Conservation (phyloP, 2,797 vertebrate genomes). For the Apogon talboti region DNA sequence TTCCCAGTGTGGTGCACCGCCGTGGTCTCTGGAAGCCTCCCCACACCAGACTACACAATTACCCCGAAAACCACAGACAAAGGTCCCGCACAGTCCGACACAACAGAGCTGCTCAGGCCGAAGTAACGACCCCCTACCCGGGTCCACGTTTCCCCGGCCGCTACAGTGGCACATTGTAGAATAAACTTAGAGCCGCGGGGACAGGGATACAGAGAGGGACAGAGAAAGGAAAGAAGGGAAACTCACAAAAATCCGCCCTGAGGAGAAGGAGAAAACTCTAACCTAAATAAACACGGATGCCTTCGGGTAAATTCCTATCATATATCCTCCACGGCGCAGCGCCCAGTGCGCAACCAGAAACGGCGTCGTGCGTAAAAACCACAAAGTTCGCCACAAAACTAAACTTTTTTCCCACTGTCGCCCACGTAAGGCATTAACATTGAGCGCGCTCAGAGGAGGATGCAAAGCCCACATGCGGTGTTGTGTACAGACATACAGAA, state of each 20-base stretch:
- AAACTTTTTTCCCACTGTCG: slow-evolving; percentile 2
- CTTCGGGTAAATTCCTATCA: slow-evolving; percentile 58
- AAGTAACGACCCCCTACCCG: slow-evolving; percentile 83
- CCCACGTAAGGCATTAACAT: not conserved
- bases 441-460: slow-evolving; percentile 10
- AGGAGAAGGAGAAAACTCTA: slow-evolving; percentile 24
- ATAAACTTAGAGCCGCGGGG: slow-evolving; percentile 51
- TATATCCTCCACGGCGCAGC: slow-evolving; percentile 10
- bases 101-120: slow-evolving; percentile 79
- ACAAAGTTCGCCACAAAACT: slow-evolving; percentile 16
- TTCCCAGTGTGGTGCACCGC: slow-evolving; percentile 79
- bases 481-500: slow-evolving; percentile 10
- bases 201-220: slow-evolving; percentile 4
- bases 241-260: slow-evolving; percentile 40
- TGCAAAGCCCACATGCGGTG: slow-evolving; percentile 22
- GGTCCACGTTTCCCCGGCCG: slow-evolving; percentile 74
- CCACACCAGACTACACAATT: slow-evolving; percentile 76
- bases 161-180: slow-evolving; percentile 76
- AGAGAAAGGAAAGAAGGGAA: slow-evolving; percentile 11
- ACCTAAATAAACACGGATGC: slow-evolving; percentile 34
- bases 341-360: slow-evolving; percentile 43
- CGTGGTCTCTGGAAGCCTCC: slow-evolving; percentile 72
- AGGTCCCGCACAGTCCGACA: slow-evolving; percentile 71
- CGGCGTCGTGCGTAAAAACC: slow-evolving; percentile 68
- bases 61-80: slow-evolving; percentile 70